Percentiles rank a stretch among this genome's conserved stretches.
Conservation (phyloP, 1,140 invertebrate genomes). For the Contarinia nasturtii region DNA sequence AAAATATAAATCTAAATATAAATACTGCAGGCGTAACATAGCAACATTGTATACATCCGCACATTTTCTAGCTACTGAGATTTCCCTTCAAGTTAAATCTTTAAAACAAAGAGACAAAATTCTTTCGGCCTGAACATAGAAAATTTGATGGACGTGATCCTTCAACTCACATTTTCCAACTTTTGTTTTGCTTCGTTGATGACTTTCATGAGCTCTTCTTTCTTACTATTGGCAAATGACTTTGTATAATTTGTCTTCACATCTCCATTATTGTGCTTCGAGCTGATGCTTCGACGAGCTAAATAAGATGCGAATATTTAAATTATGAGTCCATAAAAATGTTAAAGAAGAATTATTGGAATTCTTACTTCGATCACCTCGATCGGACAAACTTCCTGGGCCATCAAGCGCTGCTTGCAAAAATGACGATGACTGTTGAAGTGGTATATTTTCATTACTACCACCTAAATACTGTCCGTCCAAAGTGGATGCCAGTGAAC, state of each 20-base stretch:
- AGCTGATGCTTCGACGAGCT: conserved; percentile 24
- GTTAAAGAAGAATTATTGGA: not conserved
- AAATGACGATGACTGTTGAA: conserved; percentile 14
- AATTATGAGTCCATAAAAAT: not conserved
- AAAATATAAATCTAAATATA: too few relatives aligned
- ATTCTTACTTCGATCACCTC: conserved; percentile 23
- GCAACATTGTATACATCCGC: too few relatives aligned
- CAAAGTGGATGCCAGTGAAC: conserved; percentile 24
- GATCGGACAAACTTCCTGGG: conserved; percentile 16
- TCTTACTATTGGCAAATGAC: conserved; percentile 40
- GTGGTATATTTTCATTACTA: conserved; percentile 20
- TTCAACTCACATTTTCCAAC: conserved; percentile 63
- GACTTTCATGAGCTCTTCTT: conserved; percentile 64
- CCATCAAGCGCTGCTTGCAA: conserved; percentile 21
- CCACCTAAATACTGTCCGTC: too few relatives aligned
- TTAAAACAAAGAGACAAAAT: too few relatives aligned
- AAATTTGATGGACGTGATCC: too few relatives aligned
- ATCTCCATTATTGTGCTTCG: conserved; percentile 23
- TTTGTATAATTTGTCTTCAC: conserved; percentile 28
- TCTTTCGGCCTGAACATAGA: too few relatives aligned
- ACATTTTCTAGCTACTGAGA: too few relatives aligned
- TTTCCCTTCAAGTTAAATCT: not conserved
- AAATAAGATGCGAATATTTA: not conserved
- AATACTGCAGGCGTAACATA: too few relatives aligned
- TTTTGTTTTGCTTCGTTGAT: conserved; percentile 75